Evolutionary conservation across 2,888 invertebrate genomes (phyloP), one percentile per base, ranked within the genome.

Genomic region (Acleris literana): DNA sequence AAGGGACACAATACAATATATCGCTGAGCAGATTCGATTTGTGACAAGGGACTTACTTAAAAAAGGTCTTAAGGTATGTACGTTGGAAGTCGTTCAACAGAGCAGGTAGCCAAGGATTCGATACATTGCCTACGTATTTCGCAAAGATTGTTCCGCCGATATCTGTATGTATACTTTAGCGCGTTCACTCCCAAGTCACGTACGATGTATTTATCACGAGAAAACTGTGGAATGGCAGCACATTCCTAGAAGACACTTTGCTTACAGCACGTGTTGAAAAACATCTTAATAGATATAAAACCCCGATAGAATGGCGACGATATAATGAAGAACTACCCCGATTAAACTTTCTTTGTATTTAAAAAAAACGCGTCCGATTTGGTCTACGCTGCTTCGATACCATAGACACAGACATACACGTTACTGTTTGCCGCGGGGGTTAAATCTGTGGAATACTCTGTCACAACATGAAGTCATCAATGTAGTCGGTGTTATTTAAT

Each of bases 41-140:
- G 16, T 44, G 33, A 55, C 44, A 46, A 53, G 44, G 53, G 44
- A 61, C 29, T 29, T 16, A 29, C 18, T 33, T 25, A 25, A 25
- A 25, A 25, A 25, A 25, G 6, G 25, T 25, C 6, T 29, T 33
- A 58, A 33, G 44, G 63, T 33, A 22, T n/a, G n/a, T n/a, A n/a
- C n/a, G n/a, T n/a, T n/a, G n/a, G n/a, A n/a, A n/a, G n/a, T n/a
- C n/a, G 16, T 44, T 56, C 44, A 22, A 16, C 22, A 56, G 43
- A 13, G 9, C 64, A 64, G 64, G 64, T 64, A 64, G 64, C 52
- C 29, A 46, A 53, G 39, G 43, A 49, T 22, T 17, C 53, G 48
- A 58, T 64, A 53, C 22, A 64, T 17, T 44, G 29, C 44, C 17
- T 20, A 33, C 52, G 52, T 58, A 64, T 64, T 33, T 44, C 43